These are phyloP conservation scores for Protosalanx chinensis DNA, from an alignment of 2,797 vertebrate species.

Conservation along the genomic window DNA sequence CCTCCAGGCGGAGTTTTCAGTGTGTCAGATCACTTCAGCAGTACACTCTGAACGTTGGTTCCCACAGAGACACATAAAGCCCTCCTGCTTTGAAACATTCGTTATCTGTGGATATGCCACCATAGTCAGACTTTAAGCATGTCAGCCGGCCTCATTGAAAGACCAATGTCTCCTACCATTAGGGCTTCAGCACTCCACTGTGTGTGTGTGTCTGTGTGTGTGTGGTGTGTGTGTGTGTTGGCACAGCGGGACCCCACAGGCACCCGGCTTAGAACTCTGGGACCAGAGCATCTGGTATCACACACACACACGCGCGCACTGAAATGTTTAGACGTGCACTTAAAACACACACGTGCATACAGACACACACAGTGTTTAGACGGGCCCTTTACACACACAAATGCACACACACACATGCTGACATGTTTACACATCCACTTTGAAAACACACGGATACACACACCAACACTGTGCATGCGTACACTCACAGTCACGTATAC, in stretches of 20 bases:
- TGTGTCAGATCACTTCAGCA: slow-evolving; percentile 52
- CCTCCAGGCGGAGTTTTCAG: slow-evolving; percentile 11
- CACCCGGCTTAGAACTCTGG: slow-evolving; percentile 72
- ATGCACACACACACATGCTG: not conserved
- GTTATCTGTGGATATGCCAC: slow-evolving; percentile 64
- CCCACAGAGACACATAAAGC: slow-evolving; percentile 70
- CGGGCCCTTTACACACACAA: slow-evolving; percentile 36
- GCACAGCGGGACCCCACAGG: slow-evolving; percentile 65
- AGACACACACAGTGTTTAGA: slow-evolving; percentile 26
- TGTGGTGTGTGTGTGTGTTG: slow-evolving; percentile 54
- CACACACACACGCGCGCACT: slow-evolving; percentile 20
- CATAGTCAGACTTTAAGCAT: slow-evolving; percentile 63
- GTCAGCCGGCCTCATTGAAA: slow-evolving; percentile 62
- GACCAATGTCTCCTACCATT: slow-evolving; percentile 67
- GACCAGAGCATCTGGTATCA: slow-evolving; percentile 69
- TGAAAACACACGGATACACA: not conserved
- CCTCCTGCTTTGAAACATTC: slow-evolving; percentile 63
- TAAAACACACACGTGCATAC: slow-evolving; percentile 32
- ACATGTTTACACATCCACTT: not conserved
- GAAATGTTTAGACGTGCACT: not conserved
- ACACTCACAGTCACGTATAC: not conserved
- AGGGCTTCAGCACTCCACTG: slow-evolving; percentile 30
- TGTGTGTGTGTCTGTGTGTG: slow-evolving; percentile 39
- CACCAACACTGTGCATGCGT: not conserved
- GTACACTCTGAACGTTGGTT: slow-evolving; percentile 63